phyloP scores from a whole-genome alignment of 2,888 invertebrate species.

The Scaeva pyrastri region DNA sequence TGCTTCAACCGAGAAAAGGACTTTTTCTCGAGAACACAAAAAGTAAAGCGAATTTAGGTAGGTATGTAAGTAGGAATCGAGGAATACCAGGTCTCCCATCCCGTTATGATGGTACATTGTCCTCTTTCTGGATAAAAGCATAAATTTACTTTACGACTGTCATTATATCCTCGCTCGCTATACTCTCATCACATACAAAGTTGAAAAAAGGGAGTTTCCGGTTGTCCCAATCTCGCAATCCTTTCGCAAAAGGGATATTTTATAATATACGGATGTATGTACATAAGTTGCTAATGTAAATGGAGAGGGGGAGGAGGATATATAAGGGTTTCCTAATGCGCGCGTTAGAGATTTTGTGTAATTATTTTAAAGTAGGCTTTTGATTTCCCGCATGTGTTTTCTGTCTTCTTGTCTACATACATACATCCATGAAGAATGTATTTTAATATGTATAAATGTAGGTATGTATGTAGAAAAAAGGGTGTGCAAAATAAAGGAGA shows the following conservation, averaged over 20 bases:
- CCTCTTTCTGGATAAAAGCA: constrained; percentile 42
- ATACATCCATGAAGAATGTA: background rate
- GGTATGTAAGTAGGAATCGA: background rate
- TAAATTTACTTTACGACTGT: constrained; percentile 65
- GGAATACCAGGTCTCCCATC: too few species aligned
- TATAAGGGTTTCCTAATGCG: constrained; percentile 20
- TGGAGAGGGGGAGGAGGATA: background rate
- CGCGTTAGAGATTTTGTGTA: constrained; percentile 56
- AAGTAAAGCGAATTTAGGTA: background rate
- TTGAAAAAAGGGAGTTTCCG: constrained; percentile 32
- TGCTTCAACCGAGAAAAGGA: constrained; percentile 47
- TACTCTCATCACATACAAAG: background rate
- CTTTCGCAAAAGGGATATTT: constrained; percentile 17
- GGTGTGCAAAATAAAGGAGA: background rate
- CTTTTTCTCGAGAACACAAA: background rate
- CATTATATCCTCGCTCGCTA: constrained; percentile 50
- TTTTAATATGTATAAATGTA: too few species aligned
- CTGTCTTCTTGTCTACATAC: background rate
- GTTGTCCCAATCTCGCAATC: constrained; percentile 34
- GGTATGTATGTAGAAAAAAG: background rate
- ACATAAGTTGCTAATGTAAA: constrained; percentile 34
- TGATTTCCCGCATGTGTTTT: constrained; percentile 61
- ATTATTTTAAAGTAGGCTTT: constrained; percentile 70
- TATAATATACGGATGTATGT: background rate
- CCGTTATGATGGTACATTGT: background rate